phyloP scores from a whole-genome alignment of 2,113 vertebrate species.

The Passer domesticus region DNA sequence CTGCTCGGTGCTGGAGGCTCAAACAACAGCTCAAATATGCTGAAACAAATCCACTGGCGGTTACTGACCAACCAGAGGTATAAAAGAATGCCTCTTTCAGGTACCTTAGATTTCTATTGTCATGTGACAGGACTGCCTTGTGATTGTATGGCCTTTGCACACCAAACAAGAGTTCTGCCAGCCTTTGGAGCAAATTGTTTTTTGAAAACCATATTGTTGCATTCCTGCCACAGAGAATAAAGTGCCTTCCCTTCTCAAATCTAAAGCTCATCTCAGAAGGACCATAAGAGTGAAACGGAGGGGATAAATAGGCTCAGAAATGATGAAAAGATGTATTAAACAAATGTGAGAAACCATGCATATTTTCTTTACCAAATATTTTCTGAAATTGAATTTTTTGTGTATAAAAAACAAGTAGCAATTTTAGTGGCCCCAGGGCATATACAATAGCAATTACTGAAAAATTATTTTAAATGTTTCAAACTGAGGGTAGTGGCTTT shows the following conservation, averaged over 20 bases:
- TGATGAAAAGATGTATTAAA: neutral
- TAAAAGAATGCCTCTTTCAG: neutral
- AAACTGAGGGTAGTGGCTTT: neutral
- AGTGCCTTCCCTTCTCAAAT: neutral
- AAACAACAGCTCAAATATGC: neutral
- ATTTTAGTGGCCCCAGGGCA: neutral
- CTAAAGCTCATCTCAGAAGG: neutral
- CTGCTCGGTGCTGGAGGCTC: neutral
- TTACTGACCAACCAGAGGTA: neutral
- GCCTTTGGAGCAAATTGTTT: neutral
- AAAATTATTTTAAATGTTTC: neutral
- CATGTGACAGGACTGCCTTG: neutral
- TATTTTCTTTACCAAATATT: neutral
- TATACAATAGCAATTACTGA: neutral
- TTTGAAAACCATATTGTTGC: neutral
- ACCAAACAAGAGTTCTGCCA: neutral
- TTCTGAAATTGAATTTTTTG: neutral
- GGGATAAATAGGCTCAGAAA: neutral
- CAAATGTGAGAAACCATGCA: neutral
- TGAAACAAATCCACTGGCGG: neutral
- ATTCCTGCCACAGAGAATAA: neutral
- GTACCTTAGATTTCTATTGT: neutral
- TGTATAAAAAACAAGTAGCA: neutral
- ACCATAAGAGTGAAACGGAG: fast-evolving
- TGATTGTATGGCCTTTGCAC: neutral